Evolutionary conservation across 2,888 invertebrate species (phyloP).

Genomic region (Drosophila fulvimacula): DNA sequence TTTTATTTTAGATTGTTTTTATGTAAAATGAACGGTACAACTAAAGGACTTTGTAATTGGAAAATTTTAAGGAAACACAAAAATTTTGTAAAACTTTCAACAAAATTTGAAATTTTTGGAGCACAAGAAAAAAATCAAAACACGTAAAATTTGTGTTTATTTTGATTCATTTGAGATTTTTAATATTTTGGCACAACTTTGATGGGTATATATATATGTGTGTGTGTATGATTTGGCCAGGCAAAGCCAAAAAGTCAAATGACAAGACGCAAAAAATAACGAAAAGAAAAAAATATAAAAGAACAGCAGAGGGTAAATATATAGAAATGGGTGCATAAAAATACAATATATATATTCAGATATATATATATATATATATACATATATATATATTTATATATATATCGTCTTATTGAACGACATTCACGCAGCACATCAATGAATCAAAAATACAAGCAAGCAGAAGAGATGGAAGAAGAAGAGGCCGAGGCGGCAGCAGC

Average conservation of each 20-base stretch:
- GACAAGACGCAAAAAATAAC: conserved; percentile 63
- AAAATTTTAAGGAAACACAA: neutral
- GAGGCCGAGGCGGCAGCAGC: neutral
- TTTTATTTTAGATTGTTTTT: neutral
- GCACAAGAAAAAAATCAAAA: neutral
- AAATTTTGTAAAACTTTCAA: neutral
- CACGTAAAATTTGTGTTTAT: conserved; percentile 8
- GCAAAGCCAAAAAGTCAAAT: conserved; percentile 71
- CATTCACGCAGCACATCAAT: conserved; percentile 77
- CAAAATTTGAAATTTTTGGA: neutral
- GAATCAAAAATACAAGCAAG: conserved; percentile 71
- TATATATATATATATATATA: neutral
- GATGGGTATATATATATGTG: conserved; percentile 13
- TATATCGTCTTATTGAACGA: conserved; percentile 43
- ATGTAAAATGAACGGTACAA: neutral
- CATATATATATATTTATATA: neutral
- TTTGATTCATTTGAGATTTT: conserved; percentile 35
- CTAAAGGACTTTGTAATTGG: neutral
- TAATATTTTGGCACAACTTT: conserved; percentile 46
- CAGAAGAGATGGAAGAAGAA: conserved; percentile 3
- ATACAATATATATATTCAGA: neutral
- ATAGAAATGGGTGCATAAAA: conserved; percentile 44
- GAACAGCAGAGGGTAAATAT: conserved; percentile 37
- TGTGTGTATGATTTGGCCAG: conserved; percentile 54
- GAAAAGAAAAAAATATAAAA: neutral